Evolutionary conservation across 2,113 vertebrate species (phyloP).

Genomic region (Sigmodon hispidus): DNA sequence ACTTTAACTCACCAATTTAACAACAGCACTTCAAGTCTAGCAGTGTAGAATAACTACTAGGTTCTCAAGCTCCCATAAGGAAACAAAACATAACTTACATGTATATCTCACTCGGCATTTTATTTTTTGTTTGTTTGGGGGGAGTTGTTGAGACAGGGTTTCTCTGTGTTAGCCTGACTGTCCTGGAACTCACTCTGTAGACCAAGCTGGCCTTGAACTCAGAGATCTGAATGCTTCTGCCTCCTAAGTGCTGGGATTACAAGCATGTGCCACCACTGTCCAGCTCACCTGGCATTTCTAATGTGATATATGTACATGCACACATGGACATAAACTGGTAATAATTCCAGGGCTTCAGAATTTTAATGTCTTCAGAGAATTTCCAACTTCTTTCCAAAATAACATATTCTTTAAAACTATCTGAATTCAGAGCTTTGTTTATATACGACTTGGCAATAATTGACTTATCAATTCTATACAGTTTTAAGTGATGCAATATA

Average conservation of each 20-base stretch:
- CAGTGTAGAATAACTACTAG: background rate
- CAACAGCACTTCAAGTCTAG: background rate
- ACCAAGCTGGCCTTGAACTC: background rate
- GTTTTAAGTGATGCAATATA: background rate
- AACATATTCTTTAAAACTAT: background rate
- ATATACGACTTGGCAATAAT: background rate
- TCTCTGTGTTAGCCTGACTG: background rate
- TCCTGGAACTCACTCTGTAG: background rate
- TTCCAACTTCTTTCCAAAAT: background rate
- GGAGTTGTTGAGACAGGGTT: background rate
- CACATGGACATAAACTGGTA: background rate
- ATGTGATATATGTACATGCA: background rate
- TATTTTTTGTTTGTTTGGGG: background rate
- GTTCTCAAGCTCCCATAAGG: background rate
- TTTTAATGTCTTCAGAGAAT: slow-evolving; percentile 19
- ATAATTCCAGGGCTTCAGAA: background rate
- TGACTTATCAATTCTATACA: background rate
- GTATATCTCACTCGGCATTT: background rate
- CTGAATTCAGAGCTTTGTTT: background rate
- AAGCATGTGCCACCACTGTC: background rate
- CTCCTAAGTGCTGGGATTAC: background rate
- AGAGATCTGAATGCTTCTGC: no score
- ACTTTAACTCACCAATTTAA: background rate
- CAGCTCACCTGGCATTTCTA: background rate
- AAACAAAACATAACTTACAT: background rate